These are phyloP conservation scores for Acipenser ruthenus DNA, from an alignment of 2,797 vertebrate species.

Conservation along the genomic window DNA sequence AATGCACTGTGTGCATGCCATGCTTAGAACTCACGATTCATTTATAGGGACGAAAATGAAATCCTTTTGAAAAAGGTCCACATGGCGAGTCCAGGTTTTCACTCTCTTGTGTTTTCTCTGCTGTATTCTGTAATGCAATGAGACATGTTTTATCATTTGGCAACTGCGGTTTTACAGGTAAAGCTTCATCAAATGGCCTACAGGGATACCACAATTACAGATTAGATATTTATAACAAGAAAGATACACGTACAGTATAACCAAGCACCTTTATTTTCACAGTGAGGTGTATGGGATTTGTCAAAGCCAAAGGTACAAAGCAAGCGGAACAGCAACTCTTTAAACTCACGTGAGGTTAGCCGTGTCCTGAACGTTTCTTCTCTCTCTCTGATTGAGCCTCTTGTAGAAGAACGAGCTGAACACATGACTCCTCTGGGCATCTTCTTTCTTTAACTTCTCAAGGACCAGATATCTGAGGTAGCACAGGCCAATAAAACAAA, in stretches of 20 bases:
- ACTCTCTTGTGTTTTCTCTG: slow-evolving; percentile 89
- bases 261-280: no score
- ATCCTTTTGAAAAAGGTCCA: slow-evolving; percentile 96
- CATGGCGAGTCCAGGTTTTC: slow-evolving; percentile 95
- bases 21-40: slow-evolving; percentile 78
- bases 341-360: slow-evolving; percentile 81
- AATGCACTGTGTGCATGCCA: slow-evolving; percentile 4
- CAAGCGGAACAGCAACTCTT: no score
- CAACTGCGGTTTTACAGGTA: no score
- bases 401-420: slow-evolving; percentile 99
- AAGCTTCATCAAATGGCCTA: no score
- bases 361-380: slow-evolving; percentile 70
- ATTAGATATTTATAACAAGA: background rate
- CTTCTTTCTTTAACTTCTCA: slow-evolving; percentile 87
- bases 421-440: slow-evolving; percentile 85
- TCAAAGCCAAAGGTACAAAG: no score
- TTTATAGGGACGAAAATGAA: slow-evolving; percentile 98
- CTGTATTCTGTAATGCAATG: slow-evolving; percentile 69
- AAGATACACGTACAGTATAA: background rate
- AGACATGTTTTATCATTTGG: background rate
- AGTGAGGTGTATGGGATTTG: no score
- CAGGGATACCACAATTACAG: no score
- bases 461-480: slow-evolving; percentile 82
- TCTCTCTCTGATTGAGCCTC: slow-evolving; percentile 91
- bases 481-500: background rate